Evolutionary conservation across 2,797 vertebrate species (phyloP).

Genomic region (Anguilla marmorata): DNA sequence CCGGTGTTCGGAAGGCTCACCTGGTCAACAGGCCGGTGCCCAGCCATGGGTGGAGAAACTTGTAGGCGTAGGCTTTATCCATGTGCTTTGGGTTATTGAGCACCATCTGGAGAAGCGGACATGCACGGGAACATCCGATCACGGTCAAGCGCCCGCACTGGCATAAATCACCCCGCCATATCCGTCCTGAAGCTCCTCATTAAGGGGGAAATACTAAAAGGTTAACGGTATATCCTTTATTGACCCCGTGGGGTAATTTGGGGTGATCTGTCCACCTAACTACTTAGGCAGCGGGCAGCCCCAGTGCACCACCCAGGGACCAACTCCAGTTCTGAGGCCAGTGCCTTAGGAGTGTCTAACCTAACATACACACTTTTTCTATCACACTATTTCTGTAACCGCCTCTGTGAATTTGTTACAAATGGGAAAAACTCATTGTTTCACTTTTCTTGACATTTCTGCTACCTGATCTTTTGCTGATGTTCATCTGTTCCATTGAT

Average conservation of each 20-base stretch:
- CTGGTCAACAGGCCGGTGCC: slow-evolving; percentile 93
- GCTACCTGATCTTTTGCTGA: not conserved
- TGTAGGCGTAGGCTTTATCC: slow-evolving; percentile 80
- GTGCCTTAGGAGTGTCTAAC: too few relatives aligned
- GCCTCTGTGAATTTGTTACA: not conserved
- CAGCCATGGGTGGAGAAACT: slow-evolving; percentile 90
- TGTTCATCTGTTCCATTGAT: not conserved
- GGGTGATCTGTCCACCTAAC: too few relatives aligned
- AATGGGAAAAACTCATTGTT: not conserved
- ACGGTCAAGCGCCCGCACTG: not conserved
- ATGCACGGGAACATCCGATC: not conserved
- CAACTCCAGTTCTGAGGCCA: too few relatives aligned
- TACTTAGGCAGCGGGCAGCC: too few relatives aligned
- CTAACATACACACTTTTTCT: too few relatives aligned
- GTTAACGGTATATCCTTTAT: too few relatives aligned
- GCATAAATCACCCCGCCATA: not conserved
- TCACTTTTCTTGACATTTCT: not conserved
- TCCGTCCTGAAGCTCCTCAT: not conserved
- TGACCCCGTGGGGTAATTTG: too few relatives aligned
- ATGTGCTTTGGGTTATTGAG: slow-evolving; percentile 82
- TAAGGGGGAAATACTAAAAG: not conserved
- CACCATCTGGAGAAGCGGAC: slow-evolving; percentile 65
- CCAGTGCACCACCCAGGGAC: too few relatives aligned
- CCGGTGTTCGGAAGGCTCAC: slow-evolving; percentile 57
- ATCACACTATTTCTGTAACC: not conserved